Conservation (phyloP, 92 coral and sea anemone genomes). For the Actinostola sp. region DNA sequence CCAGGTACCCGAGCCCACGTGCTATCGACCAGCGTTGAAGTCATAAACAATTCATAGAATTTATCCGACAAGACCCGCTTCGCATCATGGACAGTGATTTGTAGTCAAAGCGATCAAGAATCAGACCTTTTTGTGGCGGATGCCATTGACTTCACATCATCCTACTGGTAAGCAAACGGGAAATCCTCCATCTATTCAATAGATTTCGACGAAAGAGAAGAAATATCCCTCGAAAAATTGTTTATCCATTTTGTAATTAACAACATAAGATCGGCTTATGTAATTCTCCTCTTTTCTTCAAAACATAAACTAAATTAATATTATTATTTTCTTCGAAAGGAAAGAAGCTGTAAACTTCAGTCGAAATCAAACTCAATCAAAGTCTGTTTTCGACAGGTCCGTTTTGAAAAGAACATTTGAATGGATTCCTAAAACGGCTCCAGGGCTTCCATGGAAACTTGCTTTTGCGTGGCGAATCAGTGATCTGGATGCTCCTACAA, state of each 20-base stretch:
- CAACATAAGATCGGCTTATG: background rate
- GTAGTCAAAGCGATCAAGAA: background rate
- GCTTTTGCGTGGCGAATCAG: background rate
- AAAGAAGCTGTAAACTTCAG: too few relatives aligned
- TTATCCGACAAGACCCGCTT: slow-evolving; percentile 10
- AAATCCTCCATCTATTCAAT: background rate
- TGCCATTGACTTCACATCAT: background rate
- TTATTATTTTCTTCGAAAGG: too few relatives aligned
- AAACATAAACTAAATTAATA: too few relatives aligned
- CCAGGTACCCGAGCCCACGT: slow-evolving; percentile 25
- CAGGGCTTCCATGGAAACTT: slow-evolving; percentile 1
- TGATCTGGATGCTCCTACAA: slow-evolving; percentile 7
- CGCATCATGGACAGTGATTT: background rate
- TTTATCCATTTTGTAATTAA: background rate
- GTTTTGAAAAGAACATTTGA: background rate
- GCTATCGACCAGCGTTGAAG: slow-evolving; percentile 1
- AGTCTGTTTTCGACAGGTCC: background rate
- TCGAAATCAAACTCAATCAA: too few relatives aligned
- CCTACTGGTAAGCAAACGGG: background rate
- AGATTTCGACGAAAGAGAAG: background rate
- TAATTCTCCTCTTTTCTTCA: too few relatives aligned
- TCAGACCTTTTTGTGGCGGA: background rate
- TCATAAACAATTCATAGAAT: slow-evolving; percentile 47
- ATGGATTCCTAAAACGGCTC: background rate
- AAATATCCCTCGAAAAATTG: background rate